phyloP scores from a whole-genome alignment of 2,797 vertebrate species.

The Ctenochaetus hawaiiensis region DNA sequence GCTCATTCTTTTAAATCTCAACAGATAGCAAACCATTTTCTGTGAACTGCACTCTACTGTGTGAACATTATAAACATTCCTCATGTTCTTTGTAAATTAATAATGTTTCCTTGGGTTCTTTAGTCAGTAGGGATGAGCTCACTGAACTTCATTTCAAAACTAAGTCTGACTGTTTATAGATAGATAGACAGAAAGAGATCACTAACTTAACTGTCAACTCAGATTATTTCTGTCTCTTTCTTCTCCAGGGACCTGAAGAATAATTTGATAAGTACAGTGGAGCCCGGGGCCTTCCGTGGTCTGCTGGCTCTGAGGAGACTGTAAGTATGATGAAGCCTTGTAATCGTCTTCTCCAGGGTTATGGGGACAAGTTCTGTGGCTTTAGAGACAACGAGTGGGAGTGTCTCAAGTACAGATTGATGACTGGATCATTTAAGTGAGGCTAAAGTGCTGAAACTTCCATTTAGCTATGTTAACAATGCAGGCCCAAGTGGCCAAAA shows the following conservation, averaged over 20 bases:
- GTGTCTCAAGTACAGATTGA: slow-evolving; percentile 41
- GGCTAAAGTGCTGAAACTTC: slow-evolving; percentile 33
- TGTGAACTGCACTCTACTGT: slow-evolving; percentile 3
- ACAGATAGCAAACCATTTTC: background rate
- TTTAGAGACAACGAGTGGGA: slow-evolving; percentile 50
- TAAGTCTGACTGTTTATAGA: background rate
- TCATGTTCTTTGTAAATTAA: slow-evolving; percentile 16
- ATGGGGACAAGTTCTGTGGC: slow-evolving; percentile 40
- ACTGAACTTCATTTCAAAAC: slow-evolving; percentile 9
- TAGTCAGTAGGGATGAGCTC: slow-evolving; percentile 9
- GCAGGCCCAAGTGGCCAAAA: too few species aligned
- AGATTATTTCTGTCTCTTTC: slow-evolving; percentile 59
- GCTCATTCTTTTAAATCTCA: background rate
- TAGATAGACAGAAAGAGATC: slow-evolving; percentile 18
- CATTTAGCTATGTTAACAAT: too few species aligned
- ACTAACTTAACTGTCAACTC: slow-evolving; percentile 24
- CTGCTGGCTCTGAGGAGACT: slow-evolving; percentile 90
- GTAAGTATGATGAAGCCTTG: slow-evolving; percentile 87
- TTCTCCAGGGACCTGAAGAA: slow-evolving; percentile 92
- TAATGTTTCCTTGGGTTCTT: slow-evolving; percentile 14
- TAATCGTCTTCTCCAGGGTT: slow-evolving; percentile 54
- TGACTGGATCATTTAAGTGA: slow-evolving; percentile 37
- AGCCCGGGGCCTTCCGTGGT: slow-evolving; percentile 93
- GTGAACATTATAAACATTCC: slow-evolving; percentile 16
- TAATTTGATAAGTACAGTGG: slow-evolving; percentile 95